phyloP scores from a whole-genome alignment of 2,113 vertebrate species.

The Oryzias celebensis region DNA sequence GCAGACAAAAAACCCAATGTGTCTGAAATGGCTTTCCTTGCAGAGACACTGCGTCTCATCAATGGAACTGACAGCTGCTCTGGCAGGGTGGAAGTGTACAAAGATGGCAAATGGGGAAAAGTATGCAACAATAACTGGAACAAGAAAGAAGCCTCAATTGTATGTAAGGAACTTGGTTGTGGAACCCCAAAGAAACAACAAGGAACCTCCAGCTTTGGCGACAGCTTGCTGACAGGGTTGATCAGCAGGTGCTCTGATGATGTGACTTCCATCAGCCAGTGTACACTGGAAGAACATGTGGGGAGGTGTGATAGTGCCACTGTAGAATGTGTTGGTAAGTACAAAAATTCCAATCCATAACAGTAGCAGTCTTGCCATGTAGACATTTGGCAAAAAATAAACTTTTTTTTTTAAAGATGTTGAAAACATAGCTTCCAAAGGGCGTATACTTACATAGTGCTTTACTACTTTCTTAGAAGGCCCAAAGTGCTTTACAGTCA shows the following conservation, averaged over 20 bases:
- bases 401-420: too few species aligned
- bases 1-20: background rate
- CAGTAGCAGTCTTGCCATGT: background rate
- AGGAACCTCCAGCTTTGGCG: conserved; percentile 28
- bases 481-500: too few species aligned
- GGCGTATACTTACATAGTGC: too few species aligned
- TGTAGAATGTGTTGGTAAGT: conserved; percentile 57
- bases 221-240: conserved; percentile 9
- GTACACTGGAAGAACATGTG: conserved; percentile 21
- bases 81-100: conserved; percentile 62
- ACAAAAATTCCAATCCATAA: background rate
- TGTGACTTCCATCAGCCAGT: conserved; percentile 48
- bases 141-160: conserved; percentile 14
- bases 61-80: conserved; percentile 61
- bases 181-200: conserved; percentile 32
- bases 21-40: conserved; percentile 14
- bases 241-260: conserved; percentile 41
- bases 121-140: conserved; percentile 62
- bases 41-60: conserved; percentile 50
- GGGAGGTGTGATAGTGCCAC: conserved; percentile 40
- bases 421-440: too few species aligned
- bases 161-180: conserved; percentile 65
- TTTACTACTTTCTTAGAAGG: too few species aligned
- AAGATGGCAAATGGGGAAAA: conserved; percentile 41
- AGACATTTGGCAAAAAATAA: too few species aligned